Evolutionary conservation across 2,888 invertebrate species (phyloP), one percentile per base, ranked within the genome.

Genomic region (Pyrrhia umbra): DNA sequence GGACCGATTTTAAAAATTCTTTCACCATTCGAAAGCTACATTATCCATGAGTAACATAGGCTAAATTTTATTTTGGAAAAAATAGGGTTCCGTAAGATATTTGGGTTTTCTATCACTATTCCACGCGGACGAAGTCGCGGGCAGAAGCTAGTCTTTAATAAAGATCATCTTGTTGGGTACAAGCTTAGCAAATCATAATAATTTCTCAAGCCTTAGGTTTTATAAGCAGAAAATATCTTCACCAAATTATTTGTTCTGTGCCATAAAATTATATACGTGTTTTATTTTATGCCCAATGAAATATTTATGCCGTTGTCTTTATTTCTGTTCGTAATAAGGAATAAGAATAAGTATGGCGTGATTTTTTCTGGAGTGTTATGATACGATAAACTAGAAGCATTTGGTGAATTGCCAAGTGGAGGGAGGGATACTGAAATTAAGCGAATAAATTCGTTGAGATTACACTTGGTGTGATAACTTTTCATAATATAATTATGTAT

Each of bases 361-460:
- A 61, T 46, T 46, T 40, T 6, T 30, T 39, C 30, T 39, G 13
- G 37, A 59, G 21, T 37, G 45, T 23, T 30, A 16, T 69, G 16
- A 25, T 25, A 16, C 30, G 27, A 64, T 49, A 54, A 63, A 42
- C 18, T 37, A 39, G 3, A 10, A 63, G 27, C 9, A 13, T 23
- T 71, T 71, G 68, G 43, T 15, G 8, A 13, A n/a, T 37, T 56
- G 68, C 71, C 68, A 68, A 68, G 47, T 47, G 6, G 15, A n/a
- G 21, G 18, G 47, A 56, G 21, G n/a, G 2, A 39, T 16, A 8
- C 21, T 34, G 49, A 6, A 10, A 15, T 13, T 34, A 30, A 39
- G 39, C 23, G 43, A 23, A 52, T 52, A 10, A n/a, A n/a, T n/a
- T n/a, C n/a, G n/a, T n/a, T n/a, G n/a, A 39, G 45, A 70, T 46